Conservation (phyloP, 2,888 invertebrate genomes). For the Taphrorychus bicolor region DNA sequence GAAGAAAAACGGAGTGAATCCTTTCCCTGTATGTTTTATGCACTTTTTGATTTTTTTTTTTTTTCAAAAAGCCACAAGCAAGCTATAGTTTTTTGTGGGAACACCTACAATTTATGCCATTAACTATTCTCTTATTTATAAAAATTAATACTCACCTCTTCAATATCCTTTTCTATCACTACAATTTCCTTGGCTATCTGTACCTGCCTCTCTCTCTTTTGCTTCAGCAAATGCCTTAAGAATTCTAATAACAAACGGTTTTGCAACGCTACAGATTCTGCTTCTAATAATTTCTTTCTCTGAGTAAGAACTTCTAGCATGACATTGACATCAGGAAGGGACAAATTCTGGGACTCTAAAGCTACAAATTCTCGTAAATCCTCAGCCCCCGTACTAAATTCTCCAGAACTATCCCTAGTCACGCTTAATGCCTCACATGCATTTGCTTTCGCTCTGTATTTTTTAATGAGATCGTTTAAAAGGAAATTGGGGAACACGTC, state of each 20-base stretch:
- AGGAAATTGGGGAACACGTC: slow-evolving; percentile 88
- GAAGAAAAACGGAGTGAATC: too few species aligned
- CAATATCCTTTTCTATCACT: slow-evolving; percentile 77
- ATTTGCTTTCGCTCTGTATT: slow-evolving; percentile 67
- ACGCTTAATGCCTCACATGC: slow-evolving; percentile 60
- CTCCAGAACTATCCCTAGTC: slow-evolving; percentile 57
- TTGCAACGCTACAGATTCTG: slow-evolving; percentile 81
- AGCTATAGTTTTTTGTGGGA: too few species aligned
- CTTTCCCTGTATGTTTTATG: too few species aligned
- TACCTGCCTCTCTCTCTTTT: slow-evolving; percentile 72
- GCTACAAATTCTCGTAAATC: slow-evolving; percentile 71
- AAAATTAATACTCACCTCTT: slow-evolving; percentile 73
- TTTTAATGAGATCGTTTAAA: slow-evolving; percentile 80
- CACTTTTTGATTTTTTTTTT: too few species aligned
- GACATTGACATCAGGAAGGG: slow-evolving; percentile 80
- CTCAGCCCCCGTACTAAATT: slow-evolving; percentile 61
- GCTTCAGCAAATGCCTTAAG: slow-evolving; percentile 75
- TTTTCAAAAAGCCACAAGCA: too few species aligned
- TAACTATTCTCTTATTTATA: too few species aligned
- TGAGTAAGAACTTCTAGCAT: slow-evolving; percentile 82
- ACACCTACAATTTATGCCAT: too few species aligned
- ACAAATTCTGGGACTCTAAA: slow-evolving; percentile 73
- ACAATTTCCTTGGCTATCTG: slow-evolving; percentile 75
- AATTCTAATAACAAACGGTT: slow-evolving; percentile 86
- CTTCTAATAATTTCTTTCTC: slow-evolving; percentile 80